Evolutionary conservation across 2,888 invertebrate genomes (phyloP).

Genomic region (Nezara viridula): DNA sequence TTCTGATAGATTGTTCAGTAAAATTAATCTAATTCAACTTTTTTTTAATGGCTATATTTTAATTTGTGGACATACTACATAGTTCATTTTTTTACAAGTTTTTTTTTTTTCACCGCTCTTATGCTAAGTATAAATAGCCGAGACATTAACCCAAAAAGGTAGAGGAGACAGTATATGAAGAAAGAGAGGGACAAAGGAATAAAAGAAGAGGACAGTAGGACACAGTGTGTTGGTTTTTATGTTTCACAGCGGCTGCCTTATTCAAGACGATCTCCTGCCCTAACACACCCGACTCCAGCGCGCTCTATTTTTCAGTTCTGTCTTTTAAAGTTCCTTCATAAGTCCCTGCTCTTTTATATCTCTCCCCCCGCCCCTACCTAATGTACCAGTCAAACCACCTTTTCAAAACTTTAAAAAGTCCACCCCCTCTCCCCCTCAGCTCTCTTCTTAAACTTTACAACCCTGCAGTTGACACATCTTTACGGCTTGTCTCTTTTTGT

Average conservation of each 20-base stretch:
- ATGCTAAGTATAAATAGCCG: not conserved
- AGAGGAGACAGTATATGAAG: not conserved
- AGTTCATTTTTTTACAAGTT: no score
- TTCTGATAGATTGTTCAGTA: no score
- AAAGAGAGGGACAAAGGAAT: not conserved
- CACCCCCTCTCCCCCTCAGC: not conserved
- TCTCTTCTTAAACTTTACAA: not conserved
- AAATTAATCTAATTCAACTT: no score
- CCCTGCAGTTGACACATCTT: conserved; percentile 36
- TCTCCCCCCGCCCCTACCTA: not conserved
- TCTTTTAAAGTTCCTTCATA: conserved; percentile 21
- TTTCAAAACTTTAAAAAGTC: conserved; percentile 32
- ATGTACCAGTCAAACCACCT: conserved; percentile 37
- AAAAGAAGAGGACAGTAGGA: not conserved
- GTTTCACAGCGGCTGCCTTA: not conserved
- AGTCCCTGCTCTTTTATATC: not conserved
- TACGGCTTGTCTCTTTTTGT: conserved; percentile 37
- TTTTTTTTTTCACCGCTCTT: no score
- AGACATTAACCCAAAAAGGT: not conserved
- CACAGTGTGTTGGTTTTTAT: conserved; percentile 13
- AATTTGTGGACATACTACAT: no score
- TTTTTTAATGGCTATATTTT: no score
- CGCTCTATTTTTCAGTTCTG: conserved; percentile 30
- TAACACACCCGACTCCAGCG: not conserved
- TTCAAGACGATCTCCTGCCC: not conserved